Percentiles rank a stretch among this genome's conserved stretches.
phyloP scores from a whole-genome alignment of 2,797 vertebrate species.

The Cirrhinus molitorella region DNA sequence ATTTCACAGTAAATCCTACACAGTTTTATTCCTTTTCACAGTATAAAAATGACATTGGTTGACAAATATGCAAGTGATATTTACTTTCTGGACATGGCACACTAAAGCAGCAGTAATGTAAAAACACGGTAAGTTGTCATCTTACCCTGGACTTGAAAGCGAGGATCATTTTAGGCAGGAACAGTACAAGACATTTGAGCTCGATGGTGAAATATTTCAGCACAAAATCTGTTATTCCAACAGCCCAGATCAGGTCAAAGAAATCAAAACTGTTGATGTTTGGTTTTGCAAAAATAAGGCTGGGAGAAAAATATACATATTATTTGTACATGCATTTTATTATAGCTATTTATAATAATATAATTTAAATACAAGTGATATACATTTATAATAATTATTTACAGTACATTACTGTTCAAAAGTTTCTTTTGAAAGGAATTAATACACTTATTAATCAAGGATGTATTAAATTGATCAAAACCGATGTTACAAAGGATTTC shows the following conservation, averaged over 20 bases:
- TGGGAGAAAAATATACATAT: conserved; percentile 61
- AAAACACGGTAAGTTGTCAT: neutral
- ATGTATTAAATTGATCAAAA: neutral
- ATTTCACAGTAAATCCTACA: no score
- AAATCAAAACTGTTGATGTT: conserved; percentile 92
- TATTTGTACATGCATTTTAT: neutral
- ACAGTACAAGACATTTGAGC: conserved; percentile 91
- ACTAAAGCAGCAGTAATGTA: neutral
- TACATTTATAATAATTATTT: neutral
- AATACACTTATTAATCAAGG: neutral
- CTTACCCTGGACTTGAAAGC: conserved; percentile 95
- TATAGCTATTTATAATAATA: neutral
- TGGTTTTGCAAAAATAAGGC: conserved; percentile 93
- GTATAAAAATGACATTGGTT: neutral
- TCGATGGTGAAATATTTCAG: conserved; percentile 94
- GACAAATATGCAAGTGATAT: neutral
- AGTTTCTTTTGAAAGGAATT: neutral
- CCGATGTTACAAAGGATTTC: no score
- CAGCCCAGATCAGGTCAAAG: conserved; percentile 95
- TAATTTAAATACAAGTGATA: neutral
- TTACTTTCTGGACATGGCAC: neutral
- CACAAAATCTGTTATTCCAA: conserved; percentile 95
- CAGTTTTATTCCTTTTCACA: neutral
- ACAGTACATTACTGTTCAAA: neutral
- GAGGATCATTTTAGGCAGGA: conserved; percentile 91